Base-by-base conservation (phyloP, 2,113 vertebrate species). In the Bagarius yarrelli region DNA sequence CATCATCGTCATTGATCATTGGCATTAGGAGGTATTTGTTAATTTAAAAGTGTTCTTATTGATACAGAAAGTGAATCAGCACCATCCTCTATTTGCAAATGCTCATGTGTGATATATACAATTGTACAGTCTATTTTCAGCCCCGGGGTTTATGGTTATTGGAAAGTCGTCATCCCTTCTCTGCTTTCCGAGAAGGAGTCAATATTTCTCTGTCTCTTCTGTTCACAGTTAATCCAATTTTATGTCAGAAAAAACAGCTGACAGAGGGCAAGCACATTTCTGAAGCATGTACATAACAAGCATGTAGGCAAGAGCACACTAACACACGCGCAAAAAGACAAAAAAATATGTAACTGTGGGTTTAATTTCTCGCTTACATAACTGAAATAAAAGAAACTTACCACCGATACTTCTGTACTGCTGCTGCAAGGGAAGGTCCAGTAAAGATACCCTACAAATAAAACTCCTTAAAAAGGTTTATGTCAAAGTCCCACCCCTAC, bases 101-200 rank as follows among this genome's bases (percentile, higher is more conserved):
- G 87, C 89, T 89, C 86, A 85, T 86, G 88, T 89, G 90, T 88
- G 89, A 91, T 89, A 89, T 91, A 92, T 90, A 89, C 91, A 90
- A 91, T 91, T 76, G 87, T 92, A 90, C 89, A 86, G 85, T 91
- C 91, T 92, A 93, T 93, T 92, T 93, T 90, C 89, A 91, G 91
- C 91, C 87, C 88, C 86, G 87, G 91, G 91, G 91, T 93, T 93
- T 93, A 93, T 92, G 92, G 92, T 93, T 93, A 93, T 93, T 93
- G 92, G 91, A 93, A 92, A 93, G 92, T 91, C 92, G 89, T 92
- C 89, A 90, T 91, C 90, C 89, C 90, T 90, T 92, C 90, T 91
- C 89, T 87, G 87, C 90, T 84, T 85, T 93, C 92, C 92, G 92
- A 93, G 92, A 93, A 93, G 91, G 86, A 92, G 91, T 93, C 92